Conservation (phyloP, 1,140 invertebrate genomes). For the Coelopa frigida region DNA sequence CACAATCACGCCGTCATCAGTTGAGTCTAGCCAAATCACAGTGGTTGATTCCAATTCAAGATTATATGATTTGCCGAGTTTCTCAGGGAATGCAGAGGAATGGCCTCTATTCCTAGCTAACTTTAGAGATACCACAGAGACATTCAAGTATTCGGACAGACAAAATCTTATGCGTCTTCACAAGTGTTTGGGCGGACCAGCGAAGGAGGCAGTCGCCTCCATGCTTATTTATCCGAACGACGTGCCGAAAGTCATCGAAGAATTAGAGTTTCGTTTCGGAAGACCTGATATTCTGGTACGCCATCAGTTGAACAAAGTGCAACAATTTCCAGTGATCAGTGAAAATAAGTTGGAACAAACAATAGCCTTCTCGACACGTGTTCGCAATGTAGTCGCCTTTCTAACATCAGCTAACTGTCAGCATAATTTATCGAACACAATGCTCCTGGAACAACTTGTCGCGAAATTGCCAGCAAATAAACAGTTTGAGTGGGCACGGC, state of each 20-base stretch:
- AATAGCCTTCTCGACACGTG: no score
- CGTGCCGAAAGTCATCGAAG: not conserved
- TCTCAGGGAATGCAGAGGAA: slow-evolving; percentile 5
- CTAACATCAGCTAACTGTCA: no score
- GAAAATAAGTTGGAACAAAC: not conserved
- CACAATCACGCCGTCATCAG: no score
- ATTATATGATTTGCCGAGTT: not conserved
- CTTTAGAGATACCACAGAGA: slow-evolving; percentile 3
- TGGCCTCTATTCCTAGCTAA: slow-evolving; percentile 4
- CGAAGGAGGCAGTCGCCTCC: not conserved
- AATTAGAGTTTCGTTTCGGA: slow-evolving; percentile 1
- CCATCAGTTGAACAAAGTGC: not conserved
- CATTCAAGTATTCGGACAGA: not conserved
- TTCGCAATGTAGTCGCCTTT: no score
- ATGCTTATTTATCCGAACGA: slow-evolving; percentile 4
- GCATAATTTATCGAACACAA: no score
- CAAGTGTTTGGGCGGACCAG: slow-evolving; percentile 5
- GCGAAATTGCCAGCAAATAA: no score
- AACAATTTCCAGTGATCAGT: not conserved
- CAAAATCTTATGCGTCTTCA: slow-evolving; percentile 11
- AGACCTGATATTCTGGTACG: no score
- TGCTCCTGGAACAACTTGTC: no score
- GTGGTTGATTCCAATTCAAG: no score
- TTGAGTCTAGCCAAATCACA: no score
- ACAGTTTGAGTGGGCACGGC: no score